A percentile compares a stretch with the other conserved stretches of the same genome.
Conservation (phyloP, 2,797 vertebrate species). For the Xyrichtys novacula region DNA sequence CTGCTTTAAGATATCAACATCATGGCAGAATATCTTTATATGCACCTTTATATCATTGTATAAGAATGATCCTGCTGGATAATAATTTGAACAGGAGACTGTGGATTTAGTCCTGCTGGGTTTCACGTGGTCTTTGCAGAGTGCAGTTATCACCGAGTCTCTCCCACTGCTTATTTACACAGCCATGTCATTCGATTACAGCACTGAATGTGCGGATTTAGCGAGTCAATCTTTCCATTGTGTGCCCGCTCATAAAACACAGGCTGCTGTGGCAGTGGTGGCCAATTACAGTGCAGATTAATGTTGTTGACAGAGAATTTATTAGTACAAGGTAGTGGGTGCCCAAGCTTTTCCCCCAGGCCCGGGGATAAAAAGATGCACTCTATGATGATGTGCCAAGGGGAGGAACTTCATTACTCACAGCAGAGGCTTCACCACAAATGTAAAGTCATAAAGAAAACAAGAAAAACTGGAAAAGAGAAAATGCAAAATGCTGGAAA, state of each 20-base stretch:
- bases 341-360: slow-evolving; percentile 60
- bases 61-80: slow-evolving; percentile 5
- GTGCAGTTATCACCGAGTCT: slow-evolving; percentile 27
- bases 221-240: slow-evolving; percentile 70
- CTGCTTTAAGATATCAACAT: slow-evolving; percentile 4
- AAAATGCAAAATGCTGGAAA: slow-evolving; percentile 37
- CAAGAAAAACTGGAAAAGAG: neutral
- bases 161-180: slow-evolving; percentile 61
- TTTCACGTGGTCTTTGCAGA: slow-evolving; percentile 30
- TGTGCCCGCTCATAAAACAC: slow-evolving; percentile 67
- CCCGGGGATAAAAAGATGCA: slow-evolving; percentile 51
- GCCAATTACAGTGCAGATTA: slow-evolving; percentile 78
- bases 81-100: slow-evolving; percentile 8
- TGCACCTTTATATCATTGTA: slow-evolving; percentile 20
- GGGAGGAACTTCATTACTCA: slow-evolving; percentile 68
- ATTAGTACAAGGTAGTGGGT: slow-evolving; percentile 73
- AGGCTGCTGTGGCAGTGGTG: slow-evolving; percentile 58
- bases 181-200: slow-evolving; percentile 73
- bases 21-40: no score
- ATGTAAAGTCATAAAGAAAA: slow-evolving; percentile 48
- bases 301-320: slow-evolving; percentile 77
- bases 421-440: slow-evolving; percentile 28
- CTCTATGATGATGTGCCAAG: slow-evolving; percentile 69
- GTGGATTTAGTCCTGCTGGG: slow-evolving; percentile 19
- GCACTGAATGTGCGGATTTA: slow-evolving; percentile 63